A percentile compares a stretch with the other conserved stretches of the same genome.
These are phyloP conservation scores for Drosophila nigromelanica DNA, from an alignment of 1,140 invertebrate species.

Conservation along the genomic window DNA sequence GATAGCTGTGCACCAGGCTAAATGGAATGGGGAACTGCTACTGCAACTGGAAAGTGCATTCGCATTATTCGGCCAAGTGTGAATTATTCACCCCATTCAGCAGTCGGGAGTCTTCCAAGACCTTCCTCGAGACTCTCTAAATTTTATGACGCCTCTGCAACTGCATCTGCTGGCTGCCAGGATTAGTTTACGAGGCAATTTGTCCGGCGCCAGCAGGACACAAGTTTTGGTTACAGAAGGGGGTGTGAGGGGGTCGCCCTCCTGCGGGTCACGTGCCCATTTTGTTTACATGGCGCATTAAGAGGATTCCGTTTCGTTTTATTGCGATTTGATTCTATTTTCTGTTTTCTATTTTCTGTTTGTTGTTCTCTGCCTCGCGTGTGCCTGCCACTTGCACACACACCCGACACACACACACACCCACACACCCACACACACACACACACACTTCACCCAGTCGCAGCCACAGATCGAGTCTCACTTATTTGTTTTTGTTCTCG, in stretches of 20 bases:
- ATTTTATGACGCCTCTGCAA: constrained; percentile 50
- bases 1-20: constrained; percentile 5
- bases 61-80: constrained; percentile 32
- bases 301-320: constrained; percentile 75
- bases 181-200: constrained; percentile 71
- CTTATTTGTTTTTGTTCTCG: constrained; percentile 69
- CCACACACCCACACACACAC: constrained; percentile 2
- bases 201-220: constrained; percentile 49
- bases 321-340: constrained; percentile 80
- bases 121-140: constrained; percentile 11
- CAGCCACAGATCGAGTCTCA: constrained; percentile 56
- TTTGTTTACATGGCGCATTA: constrained; percentile 79
- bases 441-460: constrained; percentile 14
- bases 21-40: constrained; percentile 1
- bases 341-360: constrained; percentile 54
- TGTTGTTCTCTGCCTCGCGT: constrained; percentile 35
- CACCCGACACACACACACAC: background rate
- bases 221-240: constrained; percentile 1
- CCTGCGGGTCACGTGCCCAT: constrained; percentile 69
- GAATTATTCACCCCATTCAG: constrained; percentile 41
- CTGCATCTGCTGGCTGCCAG: constrained; percentile 43
- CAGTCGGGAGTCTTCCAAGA: constrained; percentile 1
- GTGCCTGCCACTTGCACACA: constrained; percentile 13
- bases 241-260: constrained; percentile 1
- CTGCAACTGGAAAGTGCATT: constrained; percentile 10